Evolutionary conservation across 2,888 invertebrate species (phyloP).

Genomic region (Trachelus troglodyta): DNA sequence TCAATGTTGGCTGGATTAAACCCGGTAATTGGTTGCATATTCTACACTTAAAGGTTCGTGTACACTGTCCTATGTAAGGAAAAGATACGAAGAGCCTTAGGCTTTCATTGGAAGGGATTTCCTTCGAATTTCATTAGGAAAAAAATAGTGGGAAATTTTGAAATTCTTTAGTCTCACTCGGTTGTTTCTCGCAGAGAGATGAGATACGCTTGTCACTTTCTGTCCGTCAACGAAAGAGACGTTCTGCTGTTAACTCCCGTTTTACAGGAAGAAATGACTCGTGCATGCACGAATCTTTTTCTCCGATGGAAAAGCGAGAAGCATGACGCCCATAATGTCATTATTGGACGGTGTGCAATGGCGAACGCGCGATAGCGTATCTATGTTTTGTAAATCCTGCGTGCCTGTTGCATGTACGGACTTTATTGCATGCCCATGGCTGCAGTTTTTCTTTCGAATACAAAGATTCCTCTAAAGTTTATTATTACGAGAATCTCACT

Average conservation of each 20-base stretch:
- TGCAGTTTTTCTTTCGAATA: not conserved
- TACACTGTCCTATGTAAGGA: slow-evolving; percentile 15
- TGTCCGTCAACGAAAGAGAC: not conserved
- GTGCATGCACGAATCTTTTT: not conserved
- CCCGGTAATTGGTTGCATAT: slow-evolving; percentile 49
- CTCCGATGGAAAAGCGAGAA: not conserved
- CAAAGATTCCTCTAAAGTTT: not conserved
- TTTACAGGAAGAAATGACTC: not conserved
- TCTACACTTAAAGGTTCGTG: slow-evolving; percentile 31
- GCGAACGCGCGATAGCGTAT: slow-evolving; percentile 36
- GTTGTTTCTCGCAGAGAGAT: not conserved
- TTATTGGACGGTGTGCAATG: slow-evolving; percentile 14
- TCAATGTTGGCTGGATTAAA: slow-evolving; percentile 54
- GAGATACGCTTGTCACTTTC: not conserved
- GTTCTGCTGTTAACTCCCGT: not conserved
- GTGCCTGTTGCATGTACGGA: slow-evolving; percentile 5
- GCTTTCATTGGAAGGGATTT: not conserved
- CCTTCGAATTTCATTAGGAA: not conserved
- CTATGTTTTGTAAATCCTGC: slow-evolving; percentile 39
- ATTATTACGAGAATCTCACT: not conserved
- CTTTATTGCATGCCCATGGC: not conserved
- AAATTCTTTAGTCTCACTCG: not conserved
- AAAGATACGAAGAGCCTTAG: not conserved
- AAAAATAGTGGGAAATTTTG: not conserved
- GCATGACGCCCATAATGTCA: slow-evolving; percentile 2